These are phyloP conservation scores for Sitophilus oryzae DNA, from an alignment of 1,140 invertebrate genomes.

Conservation along the genomic window DNA sequence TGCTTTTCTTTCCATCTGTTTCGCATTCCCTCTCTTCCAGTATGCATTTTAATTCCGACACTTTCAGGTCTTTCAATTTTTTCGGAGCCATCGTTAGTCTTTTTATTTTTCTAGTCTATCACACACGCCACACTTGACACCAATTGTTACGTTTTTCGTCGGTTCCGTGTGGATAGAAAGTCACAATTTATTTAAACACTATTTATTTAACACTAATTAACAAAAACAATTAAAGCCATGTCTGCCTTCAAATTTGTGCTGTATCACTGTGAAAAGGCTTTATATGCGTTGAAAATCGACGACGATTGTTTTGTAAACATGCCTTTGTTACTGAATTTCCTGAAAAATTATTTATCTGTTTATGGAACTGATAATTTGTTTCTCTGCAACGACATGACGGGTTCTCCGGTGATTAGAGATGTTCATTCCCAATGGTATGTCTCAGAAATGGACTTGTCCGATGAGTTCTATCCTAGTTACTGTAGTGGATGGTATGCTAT, in stretches of 20 bases:
- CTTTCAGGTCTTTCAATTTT: too few relatives aligned
- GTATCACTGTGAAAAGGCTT: slow-evolving; percentile 59
- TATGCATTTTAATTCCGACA: too few relatives aligned
- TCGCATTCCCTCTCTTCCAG: too few relatives aligned
- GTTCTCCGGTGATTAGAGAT: slow-evolving; percentile 51
- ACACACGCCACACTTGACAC: too few relatives aligned
- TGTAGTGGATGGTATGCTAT: slow-evolving; percentile 68
- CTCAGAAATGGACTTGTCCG: slow-evolving; percentile 58
- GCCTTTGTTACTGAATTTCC: slow-evolving; percentile 55
- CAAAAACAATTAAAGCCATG: too few relatives aligned
- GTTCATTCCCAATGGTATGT: slow-evolving; percentile 75
- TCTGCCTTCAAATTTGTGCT: slow-evolving; percentile 75
- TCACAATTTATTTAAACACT: too few relatives aligned
- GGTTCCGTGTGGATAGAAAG: too few relatives aligned
- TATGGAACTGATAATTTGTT: slow-evolving; percentile 51
- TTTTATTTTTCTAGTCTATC: too few relatives aligned
- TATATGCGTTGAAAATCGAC: slow-evolving; percentile 69
- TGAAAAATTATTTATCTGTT: slow-evolving; percentile 46
- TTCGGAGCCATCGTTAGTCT: too few relatives aligned
- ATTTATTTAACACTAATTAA: too few relatives aligned
- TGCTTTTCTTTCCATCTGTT: too few relatives aligned
- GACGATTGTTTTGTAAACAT: slow-evolving; percentile 75
- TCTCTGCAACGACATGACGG: slow-evolving; percentile 50
- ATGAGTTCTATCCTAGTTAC: slow-evolving; percentile 56
- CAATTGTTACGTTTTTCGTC: too few relatives aligned